Evolutionary conservation across 2,797 vertebrate species (phyloP), one percentile per base, ranked within the genome.

Genomic region (Halcyon chelicuti): DNA sequence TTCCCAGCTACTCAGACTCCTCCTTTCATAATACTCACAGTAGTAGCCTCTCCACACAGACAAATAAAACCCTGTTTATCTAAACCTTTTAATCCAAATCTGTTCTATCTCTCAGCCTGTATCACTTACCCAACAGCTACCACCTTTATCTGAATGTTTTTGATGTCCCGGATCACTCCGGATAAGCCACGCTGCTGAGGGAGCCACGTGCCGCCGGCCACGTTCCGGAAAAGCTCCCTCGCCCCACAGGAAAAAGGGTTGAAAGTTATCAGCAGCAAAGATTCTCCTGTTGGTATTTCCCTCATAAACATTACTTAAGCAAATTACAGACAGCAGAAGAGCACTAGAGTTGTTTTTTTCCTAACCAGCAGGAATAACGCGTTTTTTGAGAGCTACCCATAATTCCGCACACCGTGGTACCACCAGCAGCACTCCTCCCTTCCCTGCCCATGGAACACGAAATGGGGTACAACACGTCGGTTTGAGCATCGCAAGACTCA

Each of bases 21-120:
- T 94, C 51, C 83, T 90, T 91, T n/a, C 31, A 0, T 3, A 57
- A 51, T 7, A 46, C 61, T 71, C 67, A 5, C 86, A 75, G 70
- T 10, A 71, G 81, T 62, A 61, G 33, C 73, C 82, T 66, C 79
- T 70, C 62, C 71, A 78, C 51, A 18, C 15, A 47, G 46, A 71
- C 58, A 84, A 79, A 87, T 71, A 57, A 96, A 88, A 4, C 47
- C 22, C 84, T 67, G 44, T 61, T 93, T 88, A 67, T 74, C 88
- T 77, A 77, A 93, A 68, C 84, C 88, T 85, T 81, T 58, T 77
- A 80, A 85, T 87, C 74, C 86, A 71, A 35, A 54, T 63, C 63
- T 85, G 39, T 40, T 52, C 61, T 29, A 18, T 57, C 67, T 62
- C 77, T 46, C 52, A 29, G 71, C 39, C 77, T 86, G 73, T 29